Percentiles rank a stretch among this genome's conserved stretches.
phyloP scores from a whole-genome alignment of 2,797 vertebrate species.

The Cottoperca gobio region DNA sequence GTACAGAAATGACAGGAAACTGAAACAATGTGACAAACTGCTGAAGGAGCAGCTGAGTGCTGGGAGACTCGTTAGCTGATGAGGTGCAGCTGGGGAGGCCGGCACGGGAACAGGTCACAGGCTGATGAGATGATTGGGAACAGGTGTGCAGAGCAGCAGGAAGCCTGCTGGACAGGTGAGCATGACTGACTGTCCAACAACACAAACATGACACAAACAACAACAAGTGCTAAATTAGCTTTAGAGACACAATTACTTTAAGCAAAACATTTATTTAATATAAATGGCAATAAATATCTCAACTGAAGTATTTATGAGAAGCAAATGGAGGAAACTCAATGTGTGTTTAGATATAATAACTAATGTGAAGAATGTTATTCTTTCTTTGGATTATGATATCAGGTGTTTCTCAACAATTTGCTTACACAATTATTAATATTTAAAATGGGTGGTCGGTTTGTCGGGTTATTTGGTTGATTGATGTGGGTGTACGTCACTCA shows the following conservation, averaged over 20 bases:
- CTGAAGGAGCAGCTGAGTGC: background rate
- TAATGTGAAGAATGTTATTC: background rate
- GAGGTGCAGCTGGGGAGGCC: background rate
- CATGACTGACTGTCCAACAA: background rate
- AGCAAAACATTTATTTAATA: background rate
- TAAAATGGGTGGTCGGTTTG: background rate
- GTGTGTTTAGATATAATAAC: background rate
- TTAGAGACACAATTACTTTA: background rate
- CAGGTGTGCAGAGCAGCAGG: conserved; percentile 16
- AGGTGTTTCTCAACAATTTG: too few species aligned
- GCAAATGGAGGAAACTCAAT: background rate
- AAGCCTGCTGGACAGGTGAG: background rate
- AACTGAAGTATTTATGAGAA: background rate
- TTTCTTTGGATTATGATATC: too few species aligned
- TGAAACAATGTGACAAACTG: background rate
- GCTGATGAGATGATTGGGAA: conserved; percentile 7
- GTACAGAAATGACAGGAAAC: background rate
- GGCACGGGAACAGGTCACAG: background rate
- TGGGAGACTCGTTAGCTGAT: background rate
- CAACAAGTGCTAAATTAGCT: background rate
- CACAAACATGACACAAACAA: background rate
- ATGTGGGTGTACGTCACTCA: background rate
- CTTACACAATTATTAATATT: too few species aligned
- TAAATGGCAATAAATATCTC: background rate
- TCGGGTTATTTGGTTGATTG: background rate